Base-by-base conservation (phyloP, 2,888 invertebrate species). In the Ennomos erosarius region DNA sequence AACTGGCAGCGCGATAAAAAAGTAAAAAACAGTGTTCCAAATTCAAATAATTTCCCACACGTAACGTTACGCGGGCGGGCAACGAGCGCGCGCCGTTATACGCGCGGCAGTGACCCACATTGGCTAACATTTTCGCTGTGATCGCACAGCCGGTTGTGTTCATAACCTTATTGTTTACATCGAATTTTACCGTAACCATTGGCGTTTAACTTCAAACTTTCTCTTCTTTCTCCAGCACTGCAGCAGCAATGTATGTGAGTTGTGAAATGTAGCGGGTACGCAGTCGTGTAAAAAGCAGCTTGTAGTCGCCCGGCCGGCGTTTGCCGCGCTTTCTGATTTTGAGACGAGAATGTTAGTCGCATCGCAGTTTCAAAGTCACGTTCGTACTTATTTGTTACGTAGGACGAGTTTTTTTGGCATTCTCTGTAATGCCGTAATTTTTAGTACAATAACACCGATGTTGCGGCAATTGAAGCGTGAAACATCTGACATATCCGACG, bases 31-130 rank as follows among this genome's bases (percentile, higher is more conserved):
- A 75, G 73, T 79, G 91, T 90, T 90, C 91, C 88, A 88, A 92
- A 92, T 92, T 90, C 90, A 85, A 90, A 89, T 90, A 87, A 89
- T 92, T 92, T 92, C 91, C 91, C 91, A 92, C 91, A 91, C 91
- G 91, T 91, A 91, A 91, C 87, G 91, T 91, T 91, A 90, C 90
- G 90, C 91, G 89, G 88, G 89, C 90, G 90, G 86, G 83, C 88
- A 91, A 82, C 82, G 83, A 85, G 91, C 81, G 83, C 91, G 81
- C 62, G 82, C 91, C 91, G 91, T 92, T 92, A 91, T 90, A 85
- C 85, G 85, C 84, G 84, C 87, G 88, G 89, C 91, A 92, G 87
- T 92, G 91, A 92, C 91, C 89, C 76, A 91, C 85, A 86, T 89
- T 81, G 65, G 69, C 75, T 75, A 71, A 70, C 77, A 79, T 81